Evolutionary conservation across 2,113 vertebrate species (phyloP).

Genomic region (Pluvialis apricaria): DNA sequence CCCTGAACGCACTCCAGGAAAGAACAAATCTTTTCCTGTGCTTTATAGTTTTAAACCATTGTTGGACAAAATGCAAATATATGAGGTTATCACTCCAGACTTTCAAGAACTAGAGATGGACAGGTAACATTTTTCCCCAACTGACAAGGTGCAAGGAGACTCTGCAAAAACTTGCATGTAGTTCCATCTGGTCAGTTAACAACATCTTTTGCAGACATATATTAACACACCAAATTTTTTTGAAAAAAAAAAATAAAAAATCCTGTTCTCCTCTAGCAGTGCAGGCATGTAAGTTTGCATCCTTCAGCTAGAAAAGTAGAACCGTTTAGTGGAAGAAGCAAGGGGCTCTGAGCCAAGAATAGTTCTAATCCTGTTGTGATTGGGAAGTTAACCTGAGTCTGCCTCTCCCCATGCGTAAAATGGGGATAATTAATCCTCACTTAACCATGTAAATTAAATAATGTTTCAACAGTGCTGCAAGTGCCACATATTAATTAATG

Average conservation of each 20-base stretch:
- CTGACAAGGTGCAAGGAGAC: neutral
- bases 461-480: constrained; percentile 55
- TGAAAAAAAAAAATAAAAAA: neutral
- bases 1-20: neutral
- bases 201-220: neutral
- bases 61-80: neutral
- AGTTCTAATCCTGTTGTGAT: constrained; percentile 24
- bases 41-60: neutral
- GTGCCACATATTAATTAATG: constrained; percentile 55
- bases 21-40: neutral
- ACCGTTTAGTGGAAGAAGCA: neutral
- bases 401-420: constrained; percentile 61
- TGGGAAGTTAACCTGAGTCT: constrained; percentile 46
- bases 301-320: neutral
- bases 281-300: neutral
- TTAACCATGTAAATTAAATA: constrained; percentile 67
- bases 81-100: neutral
- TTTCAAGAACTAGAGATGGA: neutral
- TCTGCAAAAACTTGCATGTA: neutral
- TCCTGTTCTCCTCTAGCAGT: neutral
- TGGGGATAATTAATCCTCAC: constrained; percentile 62
- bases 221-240: neutral
- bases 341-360: constrained; percentile 11
- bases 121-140: neutral
- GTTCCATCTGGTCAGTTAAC: neutral